Conservation (phyloP, 2,113 vertebrate genomes). For the Mirounga angustirostris region DNA sequence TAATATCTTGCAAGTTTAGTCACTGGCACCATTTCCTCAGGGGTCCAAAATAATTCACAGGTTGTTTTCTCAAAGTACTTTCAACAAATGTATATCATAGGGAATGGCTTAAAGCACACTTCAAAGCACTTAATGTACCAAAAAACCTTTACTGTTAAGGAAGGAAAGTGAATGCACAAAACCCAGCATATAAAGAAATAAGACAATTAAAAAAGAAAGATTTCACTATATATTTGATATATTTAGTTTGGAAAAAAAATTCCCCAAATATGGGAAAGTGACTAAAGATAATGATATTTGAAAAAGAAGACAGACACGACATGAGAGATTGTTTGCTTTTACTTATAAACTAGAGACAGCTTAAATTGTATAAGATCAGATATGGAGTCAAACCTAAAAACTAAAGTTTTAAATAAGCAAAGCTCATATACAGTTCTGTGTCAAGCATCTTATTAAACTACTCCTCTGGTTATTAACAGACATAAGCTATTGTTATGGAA, state of each 20-base stretch:
- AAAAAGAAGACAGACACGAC: not conserved
- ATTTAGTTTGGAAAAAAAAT: conserved; percentile 44
- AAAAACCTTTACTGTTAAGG: not conserved
- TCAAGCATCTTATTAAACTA: not conserved
- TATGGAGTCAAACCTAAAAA: not conserved
- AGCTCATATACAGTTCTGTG: not conserved
- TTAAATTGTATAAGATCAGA: not conserved
- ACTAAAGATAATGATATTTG: not conserved
- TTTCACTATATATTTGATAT: conserved; percentile 35
- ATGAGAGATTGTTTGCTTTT: conserved; percentile 2
- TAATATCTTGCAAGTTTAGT: not conserved
- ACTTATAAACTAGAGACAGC: not conserved
- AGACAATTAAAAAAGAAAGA: conserved; percentile 67
- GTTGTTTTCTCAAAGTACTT: conserved; percentile 64
- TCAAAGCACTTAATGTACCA: conserved; percentile 62
- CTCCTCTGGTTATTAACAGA: not conserved
- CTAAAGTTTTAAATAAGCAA: not conserved
- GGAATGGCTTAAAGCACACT: conserved; percentile 73
- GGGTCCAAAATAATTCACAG: conserved; percentile 42
- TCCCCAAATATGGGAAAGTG: not conserved
- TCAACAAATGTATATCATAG: conserved; percentile 58
- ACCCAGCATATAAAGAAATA: conserved; percentile 44
- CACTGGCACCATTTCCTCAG: not conserved
- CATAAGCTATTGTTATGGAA: not conserved
- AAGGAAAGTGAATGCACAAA: not conserved